Percentiles rank a stretch among this genome's conserved stretches.
Evolutionary conservation across 2,113 vertebrate genomes (phyloP).

Genomic region (Ariopsis seemanni): DNA sequence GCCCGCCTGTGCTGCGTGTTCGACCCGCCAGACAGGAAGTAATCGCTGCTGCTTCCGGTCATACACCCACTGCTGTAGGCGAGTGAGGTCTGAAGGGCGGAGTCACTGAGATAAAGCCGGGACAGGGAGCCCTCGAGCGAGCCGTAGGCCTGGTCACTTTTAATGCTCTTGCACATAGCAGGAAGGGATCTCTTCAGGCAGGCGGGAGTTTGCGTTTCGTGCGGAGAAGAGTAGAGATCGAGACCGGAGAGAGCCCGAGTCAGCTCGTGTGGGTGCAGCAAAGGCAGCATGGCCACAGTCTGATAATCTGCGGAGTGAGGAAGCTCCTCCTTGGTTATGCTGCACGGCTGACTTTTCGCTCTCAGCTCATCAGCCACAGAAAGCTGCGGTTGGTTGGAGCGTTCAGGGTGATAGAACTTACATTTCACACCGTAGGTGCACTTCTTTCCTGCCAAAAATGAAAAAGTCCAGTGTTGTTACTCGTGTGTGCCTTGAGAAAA

Average conservation of each 20-base stretch:
- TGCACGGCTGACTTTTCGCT: constrained; percentile 68
- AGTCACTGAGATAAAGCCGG: constrained; percentile 57
- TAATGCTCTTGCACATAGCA: constrained; percentile 32
- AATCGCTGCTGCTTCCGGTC: background rate
- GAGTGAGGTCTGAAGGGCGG: constrained; percentile 15
- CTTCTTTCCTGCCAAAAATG: constrained; percentile 78
- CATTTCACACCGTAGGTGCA: constrained; percentile 92
- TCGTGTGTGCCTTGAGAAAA: background rate
- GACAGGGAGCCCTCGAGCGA: constrained; percentile 64
- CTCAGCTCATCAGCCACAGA: constrained; percentile 86
- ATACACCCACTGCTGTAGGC: constrained; percentile 64
- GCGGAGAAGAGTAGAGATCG: constrained; percentile 45
- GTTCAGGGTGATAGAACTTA: constrained; percentile 87
- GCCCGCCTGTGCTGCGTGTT: background rate
- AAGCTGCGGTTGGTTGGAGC: constrained; percentile 74
- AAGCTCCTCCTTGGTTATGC: constrained; percentile 38
- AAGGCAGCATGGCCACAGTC: background rate
- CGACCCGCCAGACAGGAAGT: background rate
- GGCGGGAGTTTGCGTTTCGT: constrained; percentile 43
- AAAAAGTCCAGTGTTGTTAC: too few relatives aligned
- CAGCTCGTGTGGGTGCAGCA: background rate
- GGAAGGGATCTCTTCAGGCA: constrained; percentile 27
- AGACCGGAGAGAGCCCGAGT: background rate
- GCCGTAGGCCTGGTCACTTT: constrained; percentile 64
- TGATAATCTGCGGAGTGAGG: background rate